Conservation (phyloP, 2,113 vertebrate species). For the Erythrocercus mccallii region DNA sequence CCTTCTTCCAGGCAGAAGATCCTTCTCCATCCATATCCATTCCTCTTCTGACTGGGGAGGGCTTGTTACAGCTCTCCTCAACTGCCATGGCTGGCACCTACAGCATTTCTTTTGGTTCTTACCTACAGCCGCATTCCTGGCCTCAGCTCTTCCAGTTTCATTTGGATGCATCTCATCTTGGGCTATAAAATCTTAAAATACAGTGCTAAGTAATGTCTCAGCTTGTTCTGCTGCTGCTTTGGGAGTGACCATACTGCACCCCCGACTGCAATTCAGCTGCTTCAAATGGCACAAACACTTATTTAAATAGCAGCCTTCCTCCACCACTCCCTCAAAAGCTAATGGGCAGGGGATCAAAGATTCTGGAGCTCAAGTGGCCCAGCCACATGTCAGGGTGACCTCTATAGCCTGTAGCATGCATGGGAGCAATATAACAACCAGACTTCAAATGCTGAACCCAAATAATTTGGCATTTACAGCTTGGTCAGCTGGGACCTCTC, state of each 20-base stretch:
- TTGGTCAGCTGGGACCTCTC: neutral
- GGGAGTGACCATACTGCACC: conserved; percentile 17
- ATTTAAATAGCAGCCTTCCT: conserved; percentile 5
- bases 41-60: neutral
- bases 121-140: neutral
- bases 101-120: neutral
- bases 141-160: neutral
- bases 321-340: conserved; percentile 35
- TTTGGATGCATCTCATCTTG: neutral
- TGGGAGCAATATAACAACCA: neutral
- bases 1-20: neutral
- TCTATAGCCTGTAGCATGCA: neutral
- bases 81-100: neutral
- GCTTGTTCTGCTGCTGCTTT: neutral
- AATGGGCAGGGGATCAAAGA: conserved; percentile 13
- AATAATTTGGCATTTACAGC: neutral
- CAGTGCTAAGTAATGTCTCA: neutral
- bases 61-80: neutral
- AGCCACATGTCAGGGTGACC: neutral
- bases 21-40: no score
- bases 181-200: neutral
- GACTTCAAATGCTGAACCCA: neutral
- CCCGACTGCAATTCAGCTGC: neutral
- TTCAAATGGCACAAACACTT: neutral
- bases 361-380: neutral